These are phyloP conservation scores for Buphagus erythrorhynchus DNA, from an alignment of 2,797 vertebrate species.

Conservation along the genomic window DNA sequence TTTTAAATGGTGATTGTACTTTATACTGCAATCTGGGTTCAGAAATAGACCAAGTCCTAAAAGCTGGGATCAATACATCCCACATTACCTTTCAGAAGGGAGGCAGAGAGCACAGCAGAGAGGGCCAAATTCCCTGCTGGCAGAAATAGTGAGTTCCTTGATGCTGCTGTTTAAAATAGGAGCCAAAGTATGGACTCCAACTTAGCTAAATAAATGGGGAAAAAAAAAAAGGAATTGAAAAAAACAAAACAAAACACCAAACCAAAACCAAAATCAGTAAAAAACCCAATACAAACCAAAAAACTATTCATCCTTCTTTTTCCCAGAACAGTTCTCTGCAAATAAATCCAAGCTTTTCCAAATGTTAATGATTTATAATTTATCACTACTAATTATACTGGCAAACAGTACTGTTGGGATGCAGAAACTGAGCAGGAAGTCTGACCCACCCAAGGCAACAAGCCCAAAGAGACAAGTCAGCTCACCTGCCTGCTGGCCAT, in stretches of 20 bases:
- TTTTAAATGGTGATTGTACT: not conserved
- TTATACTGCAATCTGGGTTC: not conserved
- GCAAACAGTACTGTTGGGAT: not conserved
- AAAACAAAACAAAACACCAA: not conserved
- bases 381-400: not conserved
- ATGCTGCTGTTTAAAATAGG: not conserved
- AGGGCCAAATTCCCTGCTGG: not conserved
- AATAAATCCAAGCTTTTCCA: not conserved
- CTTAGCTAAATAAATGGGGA: not conserved
- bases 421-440: not conserved
- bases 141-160: not conserved
- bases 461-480: not conserved
- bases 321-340: not conserved
- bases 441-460: not conserved
- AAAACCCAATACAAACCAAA: not conserved
- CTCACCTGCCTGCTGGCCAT: not conserved
- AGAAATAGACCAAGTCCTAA: slow-evolving; percentile 29
- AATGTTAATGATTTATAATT: not conserved
- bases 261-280: not conserved
- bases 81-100: not conserved
- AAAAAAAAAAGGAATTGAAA: not conserved
- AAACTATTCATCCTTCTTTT: not conserved
- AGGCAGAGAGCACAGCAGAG: not conserved
- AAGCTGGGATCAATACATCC: slow-evolving; percentile 26
- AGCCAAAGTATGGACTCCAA: not conserved